Evolutionary conservation across 2,797 vertebrate species (phyloP).

Genomic region (Protosalanx chinensis): DNA sequence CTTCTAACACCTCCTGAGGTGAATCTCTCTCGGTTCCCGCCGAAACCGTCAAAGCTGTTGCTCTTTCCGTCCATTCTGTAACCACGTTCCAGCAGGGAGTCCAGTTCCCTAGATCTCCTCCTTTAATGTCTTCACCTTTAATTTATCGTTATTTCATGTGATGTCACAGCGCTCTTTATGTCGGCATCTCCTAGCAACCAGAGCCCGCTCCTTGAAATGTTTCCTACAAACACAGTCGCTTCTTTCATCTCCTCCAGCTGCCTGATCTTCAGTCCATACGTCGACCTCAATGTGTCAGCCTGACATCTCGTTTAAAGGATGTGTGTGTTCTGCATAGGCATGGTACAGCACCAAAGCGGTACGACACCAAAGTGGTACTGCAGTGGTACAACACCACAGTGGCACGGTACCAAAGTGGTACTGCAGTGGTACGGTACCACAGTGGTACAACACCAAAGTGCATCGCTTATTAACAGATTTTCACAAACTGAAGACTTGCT

Average conservation of each 20-base stretch:
- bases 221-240: background rate
- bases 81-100: slow-evolving; percentile 34
- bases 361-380: no score
- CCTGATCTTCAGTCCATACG: slow-evolving; percentile 27
- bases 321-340: background rate
- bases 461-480: no score
- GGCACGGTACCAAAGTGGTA: no score
- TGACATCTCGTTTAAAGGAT: slow-evolving; percentile 27
- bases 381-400: no score
- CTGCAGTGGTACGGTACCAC: no score
- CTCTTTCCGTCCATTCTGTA: slow-evolving; percentile 29
- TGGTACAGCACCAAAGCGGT: background rate
- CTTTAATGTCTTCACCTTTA: slow-evolving; percentile 7
- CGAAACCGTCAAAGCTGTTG: background rate
- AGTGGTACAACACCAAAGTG: background rate
- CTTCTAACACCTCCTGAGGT: background rate
- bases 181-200: background rate
- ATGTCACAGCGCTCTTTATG: background rate
- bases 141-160: background rate
- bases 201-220: background rate
- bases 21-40: no score
- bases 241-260: slow-evolving; percentile 35
- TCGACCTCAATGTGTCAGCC: slow-evolving; percentile 40
- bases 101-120: background rate
- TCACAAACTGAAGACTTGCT: no score